A percentile compares a stretch with the other conserved stretches of the same genome.
Conservation (phyloP, 2,113 vertebrate species). For the Brachyhypopomus gauderio region DNA sequence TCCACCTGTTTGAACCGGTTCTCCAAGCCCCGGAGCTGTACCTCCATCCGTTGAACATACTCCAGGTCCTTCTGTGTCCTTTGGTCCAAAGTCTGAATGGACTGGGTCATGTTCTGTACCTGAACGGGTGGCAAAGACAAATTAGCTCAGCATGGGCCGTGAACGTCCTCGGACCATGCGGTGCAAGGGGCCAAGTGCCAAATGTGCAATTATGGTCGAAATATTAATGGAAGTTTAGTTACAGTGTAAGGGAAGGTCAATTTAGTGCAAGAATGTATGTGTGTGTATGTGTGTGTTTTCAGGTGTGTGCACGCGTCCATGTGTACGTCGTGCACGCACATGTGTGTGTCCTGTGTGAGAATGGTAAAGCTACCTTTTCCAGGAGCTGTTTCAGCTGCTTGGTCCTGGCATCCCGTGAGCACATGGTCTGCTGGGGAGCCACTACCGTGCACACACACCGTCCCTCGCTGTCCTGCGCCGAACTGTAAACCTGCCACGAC, state of each 20-base stretch:
- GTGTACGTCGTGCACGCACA: too few relatives aligned
- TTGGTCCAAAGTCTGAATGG: conserved; percentile 93
- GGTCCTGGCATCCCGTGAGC: conserved; percentile 91
- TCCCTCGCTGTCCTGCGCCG: conserved; percentile 93
- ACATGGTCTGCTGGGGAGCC: conserved; percentile 93
- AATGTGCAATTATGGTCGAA: not conserved
- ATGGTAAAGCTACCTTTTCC: conserved; percentile 85
- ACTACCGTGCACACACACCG: conserved; percentile 97
- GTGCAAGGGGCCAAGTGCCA: not conserved
- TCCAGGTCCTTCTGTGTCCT: conserved; percentile 92
- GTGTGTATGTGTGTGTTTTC: too few relatives aligned
- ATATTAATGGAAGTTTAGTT: conserved; percentile 3
- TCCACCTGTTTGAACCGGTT: conserved; percentile 93
- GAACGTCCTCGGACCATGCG: not conserved
- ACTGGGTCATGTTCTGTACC: conserved; percentile 98
- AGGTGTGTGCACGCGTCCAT: too few relatives aligned
- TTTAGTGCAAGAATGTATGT: not conserved
- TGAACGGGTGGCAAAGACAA: conserved; percentile 57
- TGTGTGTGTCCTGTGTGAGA: conserved; percentile 17
- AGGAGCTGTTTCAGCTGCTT: conserved; percentile 93
- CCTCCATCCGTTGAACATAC: conserved; percentile 96
- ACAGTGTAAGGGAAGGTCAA: not conserved
- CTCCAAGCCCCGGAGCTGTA: conserved; percentile 89
- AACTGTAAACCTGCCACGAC: conserved; percentile 98
- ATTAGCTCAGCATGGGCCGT: not conserved